Conservation (phyloP, 2,113 vertebrate genomes). For the Budorcas taxicolor region DNA sequence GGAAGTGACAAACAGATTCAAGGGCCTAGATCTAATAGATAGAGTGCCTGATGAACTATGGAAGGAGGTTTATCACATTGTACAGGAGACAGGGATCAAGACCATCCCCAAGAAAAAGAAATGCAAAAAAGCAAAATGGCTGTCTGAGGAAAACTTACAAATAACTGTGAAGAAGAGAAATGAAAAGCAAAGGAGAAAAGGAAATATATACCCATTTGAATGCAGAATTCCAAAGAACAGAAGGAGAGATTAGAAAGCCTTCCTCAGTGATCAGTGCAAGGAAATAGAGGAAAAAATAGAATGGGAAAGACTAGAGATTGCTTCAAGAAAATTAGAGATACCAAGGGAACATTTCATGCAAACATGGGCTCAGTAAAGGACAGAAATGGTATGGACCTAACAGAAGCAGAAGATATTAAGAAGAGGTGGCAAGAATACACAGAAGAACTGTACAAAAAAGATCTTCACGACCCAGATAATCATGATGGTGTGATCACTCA, state of each 20-base stretch:
- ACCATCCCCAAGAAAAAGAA: not conserved
- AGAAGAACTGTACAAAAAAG: not conserved
- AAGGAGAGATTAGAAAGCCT: not conserved
- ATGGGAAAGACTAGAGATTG: not conserved
- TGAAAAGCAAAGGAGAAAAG: not conserved
- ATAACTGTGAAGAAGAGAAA: not conserved
- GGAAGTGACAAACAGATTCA: not conserved
- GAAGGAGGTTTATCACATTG: rapidly evolving
- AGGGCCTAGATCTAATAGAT: not conserved
- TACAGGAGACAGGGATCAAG: not conserved
- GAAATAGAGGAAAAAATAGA: not conserved
- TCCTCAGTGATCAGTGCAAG: not conserved
- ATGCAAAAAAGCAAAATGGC: not conserved
- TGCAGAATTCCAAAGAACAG: not conserved
- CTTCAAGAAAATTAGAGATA: not conserved
- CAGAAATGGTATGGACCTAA: not conserved
- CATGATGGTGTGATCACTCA: not conserved
- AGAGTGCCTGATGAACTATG: not conserved
- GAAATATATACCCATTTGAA: not conserved
- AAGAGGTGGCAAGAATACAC: not conserved
- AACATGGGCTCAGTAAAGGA: not conserved
- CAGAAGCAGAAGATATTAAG: not conserved
- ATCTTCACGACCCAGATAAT: not conserved
- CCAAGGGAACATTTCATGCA: not conserved
- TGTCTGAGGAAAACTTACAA: not conserved